A percentile compares a stretch with the other conserved stretches of the same genome.
These are phyloP conservation scores for Mormyrus iriodes DNA, from an alignment of 2,113 vertebrate genomes.

Conservation along the genomic window DNA sequence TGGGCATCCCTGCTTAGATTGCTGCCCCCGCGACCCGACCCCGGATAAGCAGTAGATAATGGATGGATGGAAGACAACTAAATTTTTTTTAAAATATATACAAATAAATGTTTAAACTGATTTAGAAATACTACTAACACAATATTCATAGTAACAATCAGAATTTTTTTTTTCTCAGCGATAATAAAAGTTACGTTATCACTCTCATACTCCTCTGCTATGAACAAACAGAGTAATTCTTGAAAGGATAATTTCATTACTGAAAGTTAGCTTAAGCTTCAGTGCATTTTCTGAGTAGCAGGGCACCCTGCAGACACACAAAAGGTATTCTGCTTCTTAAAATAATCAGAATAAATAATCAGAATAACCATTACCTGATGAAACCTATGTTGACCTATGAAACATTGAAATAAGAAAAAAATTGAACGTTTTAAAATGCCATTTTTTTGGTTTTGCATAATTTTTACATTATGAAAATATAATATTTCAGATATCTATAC, in stretches of 20 bases:
- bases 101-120: too few species aligned
- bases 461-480: background rate
- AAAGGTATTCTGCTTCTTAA: background rate
- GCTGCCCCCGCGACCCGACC: too few species aligned
- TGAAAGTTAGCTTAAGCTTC: background rate
- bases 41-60: too few species aligned
- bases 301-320: background rate
- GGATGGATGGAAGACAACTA: too few species aligned
- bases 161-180: too few species aligned
- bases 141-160: too few species aligned
- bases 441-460: too few species aligned
- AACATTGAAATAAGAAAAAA: background rate
- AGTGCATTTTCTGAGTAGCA: background rate
- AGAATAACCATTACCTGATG: background rate
- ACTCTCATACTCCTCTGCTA: background rate
- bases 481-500: too few species aligned
- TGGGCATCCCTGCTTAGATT: too few species aligned
- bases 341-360: background rate
- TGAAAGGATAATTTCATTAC: background rate
- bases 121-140: too few species aligned
- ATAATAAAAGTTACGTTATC: background rate
- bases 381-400: background rate
- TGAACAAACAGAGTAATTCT: background rate
- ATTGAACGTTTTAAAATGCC: background rate
- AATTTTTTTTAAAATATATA: too few species aligned